Evolutionary conservation across 1,140 invertebrate species (phyloP), one percentile per base, ranked within the genome.

Genomic region (Heliconius nattereri): DNA sequence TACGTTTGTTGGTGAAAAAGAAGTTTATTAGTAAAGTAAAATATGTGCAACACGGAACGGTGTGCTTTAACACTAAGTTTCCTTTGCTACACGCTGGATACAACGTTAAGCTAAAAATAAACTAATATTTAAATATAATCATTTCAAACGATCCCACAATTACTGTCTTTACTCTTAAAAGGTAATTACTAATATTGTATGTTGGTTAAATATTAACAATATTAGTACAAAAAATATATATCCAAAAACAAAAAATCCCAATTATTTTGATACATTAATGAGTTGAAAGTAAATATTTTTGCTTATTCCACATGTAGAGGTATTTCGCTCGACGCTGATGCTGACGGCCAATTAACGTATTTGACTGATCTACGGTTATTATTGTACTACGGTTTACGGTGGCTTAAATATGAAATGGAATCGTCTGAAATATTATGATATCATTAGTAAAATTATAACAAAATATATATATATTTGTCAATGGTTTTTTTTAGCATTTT

Each of bases 211-310:
- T 16, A 16, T 16, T 45, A 16, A 45, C 20, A 54, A n/a, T 54
- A 54, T n/a, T 54, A 54, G 20, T 57, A 57, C n/a, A 57, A 57
- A 57, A 23, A 52, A 20, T 13, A 45, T 45, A 52, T 20, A 52
- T 20, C 19, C 7, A 20, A 52, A 26, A 66, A 66, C 26, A 66
- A 11, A 66, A 66, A 66, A 66, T 13, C 3, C 9, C 60, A 26
- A 29, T 66, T 66, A 66, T 66, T 11, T 29, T 23, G 13, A 66
- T 26, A 66, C 26, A 29, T 66, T 29, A 66, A 66, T 29, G 60
- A 66, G 60, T 66, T 66, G 23, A 26, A 13, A 66, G 60, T 66
- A 66, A 66, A 66, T 66, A 66, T 66, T 66, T 29, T 66, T 66
- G 60, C 29, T 66, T 66, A 66, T 66, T 66, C 11, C 60, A 29